Percentiles rank a stretch among this genome's conserved stretches.
Evolutionary conservation across 1,140 invertebrate genomes (phyloP).

Genomic region (Heliothis subflexa): DNA sequence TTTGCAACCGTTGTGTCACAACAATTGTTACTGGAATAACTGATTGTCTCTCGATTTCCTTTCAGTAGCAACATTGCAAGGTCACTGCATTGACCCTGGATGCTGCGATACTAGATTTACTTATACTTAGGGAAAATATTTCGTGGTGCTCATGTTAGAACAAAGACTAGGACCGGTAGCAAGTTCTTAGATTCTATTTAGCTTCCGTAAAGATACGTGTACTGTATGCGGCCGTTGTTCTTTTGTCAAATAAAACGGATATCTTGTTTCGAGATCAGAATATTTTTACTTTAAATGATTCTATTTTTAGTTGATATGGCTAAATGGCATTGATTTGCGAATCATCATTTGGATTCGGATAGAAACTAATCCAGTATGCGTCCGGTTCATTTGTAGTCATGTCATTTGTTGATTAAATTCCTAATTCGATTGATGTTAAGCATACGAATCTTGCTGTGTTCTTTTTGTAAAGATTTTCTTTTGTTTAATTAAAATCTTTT

Average conservation of each 20-base stretch:
- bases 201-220: constrained; percentile 26
- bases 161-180: constrained; percentile 15
- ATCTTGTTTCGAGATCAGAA: background rate
- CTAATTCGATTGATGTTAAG: background rate
- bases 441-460: background rate
- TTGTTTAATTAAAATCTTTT: background rate
- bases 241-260: constrained; percentile 25
- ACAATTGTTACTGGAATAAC: constrained; percentile 51
- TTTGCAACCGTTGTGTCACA: constrained; percentile 61
- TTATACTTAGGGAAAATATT: constrained; percentile 31
- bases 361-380: constrained; percentile 19
- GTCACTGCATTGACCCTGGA: constrained; percentile 48
- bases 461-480: background rate
- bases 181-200: background rate
- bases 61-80: constrained; percentile 54
- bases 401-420: constrained; percentile 22
- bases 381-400: constrained; percentile 34
- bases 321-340: constrained; percentile 17
- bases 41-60: constrained; percentile 61
- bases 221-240: constrained; percentile 1
- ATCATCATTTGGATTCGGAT: constrained; percentile 7
- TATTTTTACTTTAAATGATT: constrained; percentile 1
- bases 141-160: constrained; percentile 22
- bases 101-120: constrained; percentile 17
- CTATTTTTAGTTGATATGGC: background rate